Evolutionary conservation across 2,888 invertebrate species (phyloP).

Genomic region (Itoplectis maculator): DNA sequence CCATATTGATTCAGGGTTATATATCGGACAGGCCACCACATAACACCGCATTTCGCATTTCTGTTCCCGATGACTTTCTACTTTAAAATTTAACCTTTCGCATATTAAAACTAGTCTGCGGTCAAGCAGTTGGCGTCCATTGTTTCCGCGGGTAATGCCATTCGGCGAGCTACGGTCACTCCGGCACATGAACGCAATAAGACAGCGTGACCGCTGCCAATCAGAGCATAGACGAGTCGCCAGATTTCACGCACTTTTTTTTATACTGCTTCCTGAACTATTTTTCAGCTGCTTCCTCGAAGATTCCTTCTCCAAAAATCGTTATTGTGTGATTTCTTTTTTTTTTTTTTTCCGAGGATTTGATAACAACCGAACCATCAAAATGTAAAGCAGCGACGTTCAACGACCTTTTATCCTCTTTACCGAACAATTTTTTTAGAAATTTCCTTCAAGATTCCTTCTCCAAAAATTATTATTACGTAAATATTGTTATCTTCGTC

Average conservation of each 20-base stretch:
- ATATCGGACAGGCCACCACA: constrained; percentile 5
- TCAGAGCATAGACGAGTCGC: constrained; percentile 29
- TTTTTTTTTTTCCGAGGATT: too few relatives aligned
- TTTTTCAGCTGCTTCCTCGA: neutral
- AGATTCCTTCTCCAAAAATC: neutral
- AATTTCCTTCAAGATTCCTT: neutral
- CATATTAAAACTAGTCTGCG: constrained; percentile 11
- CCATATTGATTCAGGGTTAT: constrained; percentile 20
- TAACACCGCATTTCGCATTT: constrained; percentile 5
- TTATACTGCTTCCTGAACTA: neutral
- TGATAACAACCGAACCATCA: too few relatives aligned
- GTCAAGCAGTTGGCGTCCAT: constrained; percentile 25
- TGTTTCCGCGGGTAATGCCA: constrained; percentile 18
- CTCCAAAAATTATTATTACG: too few relatives aligned
- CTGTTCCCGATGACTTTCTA: constrained; percentile 9
- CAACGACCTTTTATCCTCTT: neutral
- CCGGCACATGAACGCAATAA: constrained; percentile 1
- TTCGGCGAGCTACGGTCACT: constrained; percentile 15
- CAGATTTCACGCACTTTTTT: constrained; percentile 18
- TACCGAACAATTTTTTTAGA: neutral
- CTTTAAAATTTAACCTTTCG: constrained; percentile 33
- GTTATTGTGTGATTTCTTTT: too few relatives aligned
- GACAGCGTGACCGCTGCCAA: constrained; percentile 32
- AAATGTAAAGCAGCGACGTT: too few relatives aligned
- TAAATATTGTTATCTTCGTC: too few relatives aligned